These are phyloP conservation scores for Fopius arisanus DNA, from an alignment of 1,140 invertebrate genomes.

Conservation along the genomic window DNA sequence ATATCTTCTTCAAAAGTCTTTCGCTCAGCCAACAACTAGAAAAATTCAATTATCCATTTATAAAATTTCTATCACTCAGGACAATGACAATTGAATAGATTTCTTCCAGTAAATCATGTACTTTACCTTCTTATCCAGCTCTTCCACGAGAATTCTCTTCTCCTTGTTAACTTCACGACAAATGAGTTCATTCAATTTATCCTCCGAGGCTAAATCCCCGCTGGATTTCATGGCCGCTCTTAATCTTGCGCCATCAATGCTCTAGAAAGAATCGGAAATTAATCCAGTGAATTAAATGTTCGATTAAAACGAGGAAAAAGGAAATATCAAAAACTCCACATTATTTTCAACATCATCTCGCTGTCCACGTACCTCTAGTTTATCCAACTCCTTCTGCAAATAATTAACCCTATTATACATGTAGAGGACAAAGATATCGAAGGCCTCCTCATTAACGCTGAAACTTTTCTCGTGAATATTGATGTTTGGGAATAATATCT, in stretches of 20 bases:
- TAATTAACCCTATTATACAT: slow-evolving; percentile 72
- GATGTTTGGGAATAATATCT: slow-evolving; percentile 75
- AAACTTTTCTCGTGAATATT: slow-evolving; percentile 73
- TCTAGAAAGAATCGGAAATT: slow-evolving; percentile 61
- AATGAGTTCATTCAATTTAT: slow-evolving; percentile 52
- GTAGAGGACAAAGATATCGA: slow-evolving; percentile 75
- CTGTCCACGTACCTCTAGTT: slow-evolving; percentile 56
- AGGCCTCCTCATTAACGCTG: slow-evolving; percentile 70
- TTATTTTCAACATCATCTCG: neutral
- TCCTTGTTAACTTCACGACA: slow-evolving; percentile 50
- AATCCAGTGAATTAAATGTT: neutral
- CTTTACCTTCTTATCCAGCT: slow-evolving; percentile 54
- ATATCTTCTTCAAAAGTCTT: slow-evolving; percentile 78
- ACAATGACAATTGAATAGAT: neutral
- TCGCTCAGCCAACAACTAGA: slow-evolving; percentile 69
- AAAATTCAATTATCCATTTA: neutral
- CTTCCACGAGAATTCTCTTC: slow-evolving; percentile 48
- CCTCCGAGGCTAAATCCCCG: slow-evolving; percentile 57
- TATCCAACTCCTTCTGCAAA: slow-evolving; percentile 77
- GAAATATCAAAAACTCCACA: neutral
- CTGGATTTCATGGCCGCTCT: slow-evolving; percentile 70
- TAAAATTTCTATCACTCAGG: neutral
- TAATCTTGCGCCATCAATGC: slow-evolving; percentile 69
- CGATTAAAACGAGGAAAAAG: neutral
- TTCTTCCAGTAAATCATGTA: neutral